Evolutionary conservation across 2,888 invertebrate genomes (phyloP).

Genomic region (Hofmannophila pseudospretella): DNA sequence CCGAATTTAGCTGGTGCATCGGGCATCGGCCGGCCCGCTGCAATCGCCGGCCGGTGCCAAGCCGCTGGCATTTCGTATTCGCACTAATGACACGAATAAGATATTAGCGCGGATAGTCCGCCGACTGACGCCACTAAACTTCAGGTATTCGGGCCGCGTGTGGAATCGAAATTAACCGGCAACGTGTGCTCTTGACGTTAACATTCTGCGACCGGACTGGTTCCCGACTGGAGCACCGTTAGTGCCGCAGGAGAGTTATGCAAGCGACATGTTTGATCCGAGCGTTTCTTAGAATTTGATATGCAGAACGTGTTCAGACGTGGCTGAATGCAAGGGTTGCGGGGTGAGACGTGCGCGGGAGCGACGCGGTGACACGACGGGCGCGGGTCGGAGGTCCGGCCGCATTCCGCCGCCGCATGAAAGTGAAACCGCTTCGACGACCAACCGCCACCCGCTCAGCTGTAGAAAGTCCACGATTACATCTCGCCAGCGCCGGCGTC

Average conservation of each 20-base stretch:
- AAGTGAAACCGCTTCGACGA: slow-evolving; percentile 69
- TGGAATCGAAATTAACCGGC: slow-evolving; percentile 51
- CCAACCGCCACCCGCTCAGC: slow-evolving; percentile 43
- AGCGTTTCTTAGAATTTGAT: slow-evolving; percentile 28
- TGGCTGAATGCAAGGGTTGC: slow-evolving; percentile 4
- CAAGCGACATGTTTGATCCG: slow-evolving; percentile 25
- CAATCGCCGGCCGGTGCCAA: slow-evolving; percentile 58
- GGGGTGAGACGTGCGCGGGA: slow-evolving; percentile 23
- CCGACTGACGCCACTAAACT: slow-evolving; percentile 42
- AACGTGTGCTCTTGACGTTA: slow-evolving; percentile 16
- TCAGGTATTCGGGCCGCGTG: slow-evolving; percentile 55
- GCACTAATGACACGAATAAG: slow-evolving; percentile 76
- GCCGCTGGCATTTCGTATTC: slow-evolving; percentile 74
- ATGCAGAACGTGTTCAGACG: slow-evolving; percentile 33
- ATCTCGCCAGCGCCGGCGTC: slow-evolving; percentile 52
- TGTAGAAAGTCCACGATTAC: slow-evolving; percentile 76
- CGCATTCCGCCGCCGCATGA: slow-evolving; percentile 72
- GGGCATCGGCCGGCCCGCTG: slow-evolving; percentile 35
- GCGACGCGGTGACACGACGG: slow-evolving; percentile 37
- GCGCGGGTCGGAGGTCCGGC: slow-evolving; percentile 70
- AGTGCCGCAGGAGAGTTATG: slow-evolving; percentile 31
- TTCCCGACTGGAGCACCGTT: slow-evolving; percentile 34
- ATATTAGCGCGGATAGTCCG: slow-evolving; percentile 70
- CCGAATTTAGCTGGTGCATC: slow-evolving; percentile 74
- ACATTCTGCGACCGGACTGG: slow-evolving; percentile 19